These are phyloP conservation scores for Eucidaris tribuloides DNA, from an alignment of 35 echinoderm and acorn worm species.

Conservation along the genomic window DNA sequence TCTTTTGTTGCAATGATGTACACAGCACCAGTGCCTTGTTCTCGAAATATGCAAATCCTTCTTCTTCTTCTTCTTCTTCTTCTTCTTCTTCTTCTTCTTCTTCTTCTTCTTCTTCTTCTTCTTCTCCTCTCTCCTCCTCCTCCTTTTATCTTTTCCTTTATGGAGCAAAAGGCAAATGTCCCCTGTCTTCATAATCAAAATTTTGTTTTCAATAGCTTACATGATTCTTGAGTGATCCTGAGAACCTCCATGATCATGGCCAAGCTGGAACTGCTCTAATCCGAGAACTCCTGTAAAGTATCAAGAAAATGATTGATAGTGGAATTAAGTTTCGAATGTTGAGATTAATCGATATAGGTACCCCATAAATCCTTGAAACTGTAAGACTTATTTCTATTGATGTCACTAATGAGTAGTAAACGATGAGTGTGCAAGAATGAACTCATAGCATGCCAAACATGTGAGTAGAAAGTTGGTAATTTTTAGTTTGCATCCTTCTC, in stretches of 20 bases:
- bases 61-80: background rate
- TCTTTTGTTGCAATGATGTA: too few relatives aligned
- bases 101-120: background rate
- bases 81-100: background rate
- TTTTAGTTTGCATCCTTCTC: too few relatives aligned
- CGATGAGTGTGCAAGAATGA: too few relatives aligned
- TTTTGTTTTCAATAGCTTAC: slow-evolving; percentile 36
- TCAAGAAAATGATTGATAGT: background rate
- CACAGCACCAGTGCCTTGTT: too few relatives aligned
- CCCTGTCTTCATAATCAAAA: background rate
- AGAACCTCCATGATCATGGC: slow-evolving; percentile 82
- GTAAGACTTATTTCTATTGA: too few relatives aligned
- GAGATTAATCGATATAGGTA: too few relatives aligned
- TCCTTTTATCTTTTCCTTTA: background rate
- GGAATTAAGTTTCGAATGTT: background rate
- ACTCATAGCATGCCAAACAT: too few relatives aligned
- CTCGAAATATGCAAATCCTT: too few relatives aligned
- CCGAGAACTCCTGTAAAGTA: slow-evolving; percentile 55
- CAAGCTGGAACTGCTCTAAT: slow-evolving; percentile 74
- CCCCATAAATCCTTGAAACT: too few relatives aligned
- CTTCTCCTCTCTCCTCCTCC: background rate
- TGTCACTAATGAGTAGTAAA: too few relatives aligned
- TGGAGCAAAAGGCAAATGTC: background rate
- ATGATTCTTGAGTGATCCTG: slow-evolving; percentile 78
- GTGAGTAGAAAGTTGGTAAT: too few relatives aligned